These are phyloP conservation scores for Thymelicus acteon DNA, from an alignment of 2,888 invertebrate species.

Conservation along the genomic window DNA sequence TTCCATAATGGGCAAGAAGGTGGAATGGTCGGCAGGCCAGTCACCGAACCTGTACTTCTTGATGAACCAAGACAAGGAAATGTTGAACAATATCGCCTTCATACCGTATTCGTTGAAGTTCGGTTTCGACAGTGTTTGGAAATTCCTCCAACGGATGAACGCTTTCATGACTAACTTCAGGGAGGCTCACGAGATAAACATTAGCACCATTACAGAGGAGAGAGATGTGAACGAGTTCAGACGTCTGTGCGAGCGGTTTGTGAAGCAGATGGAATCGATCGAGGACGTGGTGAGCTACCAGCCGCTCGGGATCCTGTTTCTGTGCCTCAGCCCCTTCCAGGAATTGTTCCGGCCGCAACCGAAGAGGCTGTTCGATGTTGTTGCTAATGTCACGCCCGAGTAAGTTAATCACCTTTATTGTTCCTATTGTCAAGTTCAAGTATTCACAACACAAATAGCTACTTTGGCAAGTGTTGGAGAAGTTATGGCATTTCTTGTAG, in stretches of 20 bases:
- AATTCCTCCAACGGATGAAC: slow-evolving; percentile 88
- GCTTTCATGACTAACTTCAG: slow-evolving; percentile 87
- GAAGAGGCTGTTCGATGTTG: slow-evolving; percentile 86
- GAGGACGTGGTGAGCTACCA: slow-evolving; percentile 87
- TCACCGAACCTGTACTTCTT: slow-evolving; percentile 90
- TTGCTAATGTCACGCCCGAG: slow-evolving; percentile 87
- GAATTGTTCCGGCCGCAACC: slow-evolving; percentile 89
- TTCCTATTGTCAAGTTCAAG: too few species aligned
- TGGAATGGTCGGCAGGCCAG: slow-evolving; percentile 90
- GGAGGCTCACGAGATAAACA: slow-evolving; percentile 88
- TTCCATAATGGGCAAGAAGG: slow-evolving; percentile 92
- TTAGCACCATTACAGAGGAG: slow-evolving; percentile 86
- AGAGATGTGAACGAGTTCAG: slow-evolving; percentile 87
- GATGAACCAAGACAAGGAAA: slow-evolving; percentile 87
- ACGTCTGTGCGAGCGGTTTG: slow-evolving; percentile 87
- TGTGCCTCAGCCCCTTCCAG: slow-evolving; percentile 90
- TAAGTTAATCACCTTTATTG: slow-evolving; percentile 62
- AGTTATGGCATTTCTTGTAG: too few species aligned
- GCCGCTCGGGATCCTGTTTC: slow-evolving; percentile 89
- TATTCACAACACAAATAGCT: too few species aligned
- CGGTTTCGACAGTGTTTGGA: slow-evolving; percentile 86
- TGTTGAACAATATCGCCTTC: slow-evolving; percentile 82
- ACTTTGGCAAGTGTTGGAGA: too few species aligned
- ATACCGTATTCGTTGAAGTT: slow-evolving; percentile 83
- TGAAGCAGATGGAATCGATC: slow-evolving; percentile 88